phyloP scores from a whole-genome alignment of 2,797 vertebrate species.

The Typhlichthys subterraneus region DNA sequence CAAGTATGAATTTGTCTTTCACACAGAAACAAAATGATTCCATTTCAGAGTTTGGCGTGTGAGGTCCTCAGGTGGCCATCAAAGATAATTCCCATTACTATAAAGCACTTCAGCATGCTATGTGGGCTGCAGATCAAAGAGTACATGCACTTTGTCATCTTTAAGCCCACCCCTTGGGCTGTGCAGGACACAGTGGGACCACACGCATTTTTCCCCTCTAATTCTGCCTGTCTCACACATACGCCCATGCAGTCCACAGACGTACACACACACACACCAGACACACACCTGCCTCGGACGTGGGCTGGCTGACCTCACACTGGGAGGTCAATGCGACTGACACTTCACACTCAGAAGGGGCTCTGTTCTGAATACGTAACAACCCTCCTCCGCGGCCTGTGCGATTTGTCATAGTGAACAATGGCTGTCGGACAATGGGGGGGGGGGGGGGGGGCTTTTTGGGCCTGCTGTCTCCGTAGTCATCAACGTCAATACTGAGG shows the following conservation, averaged over 20 bases:
- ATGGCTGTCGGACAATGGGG: constrained; percentile 55
- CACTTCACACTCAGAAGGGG: constrained; percentile 28
- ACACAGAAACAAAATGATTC: constrained; percentile 6
- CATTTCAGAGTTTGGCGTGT: constrained; percentile 23
- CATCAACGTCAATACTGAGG: constrained; percentile 61
- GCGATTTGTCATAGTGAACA: constrained; percentile 60
- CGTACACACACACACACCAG: constrained; percentile 1
- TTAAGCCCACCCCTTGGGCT: constrained; percentile 33
- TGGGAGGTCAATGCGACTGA: neutral
- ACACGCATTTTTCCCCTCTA: constrained; percentile 41
- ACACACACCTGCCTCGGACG: neutral
- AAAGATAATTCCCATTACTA: constrained; percentile 50
- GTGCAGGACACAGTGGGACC: constrained; percentile 44
- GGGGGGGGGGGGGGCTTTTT: constrained; percentile 36
- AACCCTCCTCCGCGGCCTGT: constrained; percentile 12
- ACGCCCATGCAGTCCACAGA: constrained; percentile 3
- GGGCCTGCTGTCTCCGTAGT: constrained; percentile 70
- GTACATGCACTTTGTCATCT: constrained; percentile 60
- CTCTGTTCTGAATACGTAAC: constrained; percentile 29
- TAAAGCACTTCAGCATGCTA: constrained; percentile 41
- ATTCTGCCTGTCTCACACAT: constrained; percentile 1
- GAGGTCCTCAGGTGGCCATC: constrained; percentile 57
- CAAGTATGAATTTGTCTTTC: no score
- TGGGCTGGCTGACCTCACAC: neutral
- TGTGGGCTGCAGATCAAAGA: constrained; percentile 67